Evolutionary conservation across 1,140 invertebrate species (phyloP).

Genomic region (Heterodera schachtii): DNA sequence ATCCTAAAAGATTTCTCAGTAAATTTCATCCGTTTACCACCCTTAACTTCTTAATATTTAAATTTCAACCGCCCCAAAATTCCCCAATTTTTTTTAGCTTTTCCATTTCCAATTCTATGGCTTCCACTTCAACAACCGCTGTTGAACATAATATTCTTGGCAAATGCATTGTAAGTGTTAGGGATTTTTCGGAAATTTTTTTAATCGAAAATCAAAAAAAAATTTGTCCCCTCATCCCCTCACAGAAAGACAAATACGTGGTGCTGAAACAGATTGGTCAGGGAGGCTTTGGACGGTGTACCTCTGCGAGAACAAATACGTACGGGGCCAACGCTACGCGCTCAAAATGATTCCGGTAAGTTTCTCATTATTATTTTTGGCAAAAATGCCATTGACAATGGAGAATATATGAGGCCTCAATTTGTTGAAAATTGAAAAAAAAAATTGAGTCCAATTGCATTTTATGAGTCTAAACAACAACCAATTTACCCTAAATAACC

Average conservation of each 20-base stretch:
- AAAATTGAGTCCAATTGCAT: too few species aligned
- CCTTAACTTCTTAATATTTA: too few species aligned
- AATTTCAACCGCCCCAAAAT: too few species aligned
- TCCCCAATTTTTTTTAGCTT: too few species aligned
- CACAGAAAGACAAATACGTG: conserved; percentile 1
- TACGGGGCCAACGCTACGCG: background rate
- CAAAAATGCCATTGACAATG: too few species aligned
- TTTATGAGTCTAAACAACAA: too few species aligned
- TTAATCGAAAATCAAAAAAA: too few species aligned
- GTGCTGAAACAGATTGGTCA: conserved; percentile 16
- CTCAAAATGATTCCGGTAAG: conserved; percentile 26
- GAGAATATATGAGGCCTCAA: background rate
- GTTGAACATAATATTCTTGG: background rate
- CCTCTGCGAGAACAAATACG: conserved; percentile 21
- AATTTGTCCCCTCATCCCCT: background rate
- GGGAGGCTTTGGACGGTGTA: conserved; percentile 36
- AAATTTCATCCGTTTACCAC: too few species aligned
- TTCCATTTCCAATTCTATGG: background rate
- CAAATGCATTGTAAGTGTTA: background rate
- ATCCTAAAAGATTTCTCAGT: too few species aligned
- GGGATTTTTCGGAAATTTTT: background rate
- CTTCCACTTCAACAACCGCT: background rate
- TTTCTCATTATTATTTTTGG: conserved; percentile 5
- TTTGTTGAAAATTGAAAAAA: background rate
- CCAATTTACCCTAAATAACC: too few species aligned